Evolutionary conservation across 2,797 vertebrate genomes (phyloP), one percentile per base, ranked within the genome.

Genomic region (Acipenser transmontanus): DNA sequence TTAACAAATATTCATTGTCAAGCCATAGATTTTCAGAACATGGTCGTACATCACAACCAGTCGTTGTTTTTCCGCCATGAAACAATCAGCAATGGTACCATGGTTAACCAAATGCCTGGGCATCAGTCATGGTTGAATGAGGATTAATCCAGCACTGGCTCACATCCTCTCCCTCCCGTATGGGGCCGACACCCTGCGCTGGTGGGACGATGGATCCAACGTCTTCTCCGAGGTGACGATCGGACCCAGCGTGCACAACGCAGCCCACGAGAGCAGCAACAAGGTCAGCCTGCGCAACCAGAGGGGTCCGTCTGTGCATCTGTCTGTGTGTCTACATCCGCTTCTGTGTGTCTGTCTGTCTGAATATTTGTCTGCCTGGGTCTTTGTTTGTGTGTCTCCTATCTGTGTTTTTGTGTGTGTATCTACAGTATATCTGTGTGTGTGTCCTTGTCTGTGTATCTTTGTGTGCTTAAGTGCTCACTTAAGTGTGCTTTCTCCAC

Each of bases 161-260:
- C 49, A 8, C 6, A 17, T 51, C n/a, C 2, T 54, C 13, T 9
- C 20, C 48, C 11, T 10, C 1, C 90, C 94, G 0, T 98, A 95
- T 0, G 97, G 96, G 0, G 96, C 91, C 0, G 96, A 98, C 0
- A 85, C 89, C 70, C 84, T 99, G 57, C 96, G 95, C 63, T 99
- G 97, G 97, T 99, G 95, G 96, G 95, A 96, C 6, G 95, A 95
- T 0, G 95, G 97, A 73, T 98, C 97, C 0, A 99, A 97, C 0
- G 78, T 98, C 62, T 98, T 95, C 74, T 88, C 92, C 0, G 97
- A 99, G 75, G 89, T 99, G 59, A 84, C 92, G 59, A 84, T 98
- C 0, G 92, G 96, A 1, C 88, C 93, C 0, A 82, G 78, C 0
- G 81, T 77, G 0, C 93, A 99, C 1, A 91, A 65, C 67, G 83